These are phyloP conservation scores for Laodelphax striatellus DNA, from an alignment of 1,140 invertebrate species.

Conservation along the genomic window DNA sequence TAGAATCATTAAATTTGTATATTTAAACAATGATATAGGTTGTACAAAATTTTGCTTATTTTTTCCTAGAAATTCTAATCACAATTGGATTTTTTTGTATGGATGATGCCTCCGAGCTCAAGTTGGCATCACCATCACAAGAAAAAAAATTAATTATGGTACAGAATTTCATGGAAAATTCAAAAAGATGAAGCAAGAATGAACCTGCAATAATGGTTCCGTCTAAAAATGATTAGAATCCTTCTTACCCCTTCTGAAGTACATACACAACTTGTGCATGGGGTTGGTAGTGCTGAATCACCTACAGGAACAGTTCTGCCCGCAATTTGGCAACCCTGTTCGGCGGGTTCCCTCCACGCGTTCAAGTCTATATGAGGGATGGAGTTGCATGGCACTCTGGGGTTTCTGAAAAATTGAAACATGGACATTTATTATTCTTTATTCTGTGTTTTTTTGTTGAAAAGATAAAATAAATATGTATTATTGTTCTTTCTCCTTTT, in stretches of 20 bases:
- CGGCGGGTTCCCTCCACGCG: slow-evolving; percentile 60
- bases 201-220: background rate
- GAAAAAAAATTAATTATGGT: too few relatives aligned
- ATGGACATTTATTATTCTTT: background rate
- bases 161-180: too few relatives aligned
- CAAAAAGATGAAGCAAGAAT: background rate
- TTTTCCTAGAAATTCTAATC: too few relatives aligned
- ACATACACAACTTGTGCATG: slow-evolving; percentile 79
- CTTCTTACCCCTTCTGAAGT: slow-evolving; percentile 63
- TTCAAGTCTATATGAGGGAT: slow-evolving; percentile 67
- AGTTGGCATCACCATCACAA: too few relatives aligned
- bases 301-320: slow-evolving; percentile 61
- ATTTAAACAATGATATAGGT: too few relatives aligned
- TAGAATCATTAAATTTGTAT: too few relatives aligned
- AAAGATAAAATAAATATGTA: background rate
- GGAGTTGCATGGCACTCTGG: slow-evolving; percentile 64
- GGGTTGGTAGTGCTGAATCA: slow-evolving; percentile 68
- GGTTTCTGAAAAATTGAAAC: slow-evolving; percentile 41
- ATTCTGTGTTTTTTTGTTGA: too few relatives aligned
- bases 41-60: too few relatives aligned
- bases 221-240: background rate
- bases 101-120: too few relatives aligned
- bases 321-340: slow-evolving; percentile 67
- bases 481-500: too few relatives aligned
- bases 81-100: too few relatives aligned